Percentiles rank a stretch among this genome's conserved stretches.
phyloP scores from a whole-genome alignment of 2,888 invertebrate genomes.

The Tenodera sinensis region DNA sequence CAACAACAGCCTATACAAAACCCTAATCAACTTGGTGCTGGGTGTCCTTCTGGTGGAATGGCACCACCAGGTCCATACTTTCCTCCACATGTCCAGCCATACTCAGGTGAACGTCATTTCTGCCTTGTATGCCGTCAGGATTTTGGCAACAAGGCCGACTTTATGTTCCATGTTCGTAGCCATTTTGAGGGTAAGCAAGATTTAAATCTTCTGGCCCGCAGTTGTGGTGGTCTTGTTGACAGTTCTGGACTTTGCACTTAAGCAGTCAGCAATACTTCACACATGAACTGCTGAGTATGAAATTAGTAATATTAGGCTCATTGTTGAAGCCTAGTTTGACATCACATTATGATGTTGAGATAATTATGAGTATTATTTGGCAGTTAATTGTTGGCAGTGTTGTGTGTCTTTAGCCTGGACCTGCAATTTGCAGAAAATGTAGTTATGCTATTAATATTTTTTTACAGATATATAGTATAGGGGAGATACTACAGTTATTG shows the following conservation, averaged over 20 bases:
- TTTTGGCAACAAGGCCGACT: conserved; percentile 63
- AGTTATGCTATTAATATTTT: neutral
- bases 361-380: neutral
- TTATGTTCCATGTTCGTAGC: conserved; percentile 65
- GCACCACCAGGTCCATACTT: conserved; percentile 35
- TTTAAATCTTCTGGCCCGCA: conserved; percentile 27
- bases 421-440: neutral
- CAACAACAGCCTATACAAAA: conserved; percentile 32
- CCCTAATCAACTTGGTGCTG: neutral
- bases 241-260: conserved; percentile 56
- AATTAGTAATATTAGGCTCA: neutral
- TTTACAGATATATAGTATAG: neutral
- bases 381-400: neutral
- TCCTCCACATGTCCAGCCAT: conserved; percentile 45
- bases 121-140: conserved; percentile 65
- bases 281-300: neutral
- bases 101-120: conserved; percentile 46
- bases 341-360: neutral
- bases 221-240: conserved; percentile 45
- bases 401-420: neutral
- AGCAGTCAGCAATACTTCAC: conserved; percentile 30
- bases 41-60: conserved; percentile 8
- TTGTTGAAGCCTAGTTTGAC: neutral
- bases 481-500: neutral
- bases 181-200: conserved; percentile 52